Base-by-base conservation (phyloP, 1,140 invertebrate species). In the Oncopeltus fasciatus region DNA sequence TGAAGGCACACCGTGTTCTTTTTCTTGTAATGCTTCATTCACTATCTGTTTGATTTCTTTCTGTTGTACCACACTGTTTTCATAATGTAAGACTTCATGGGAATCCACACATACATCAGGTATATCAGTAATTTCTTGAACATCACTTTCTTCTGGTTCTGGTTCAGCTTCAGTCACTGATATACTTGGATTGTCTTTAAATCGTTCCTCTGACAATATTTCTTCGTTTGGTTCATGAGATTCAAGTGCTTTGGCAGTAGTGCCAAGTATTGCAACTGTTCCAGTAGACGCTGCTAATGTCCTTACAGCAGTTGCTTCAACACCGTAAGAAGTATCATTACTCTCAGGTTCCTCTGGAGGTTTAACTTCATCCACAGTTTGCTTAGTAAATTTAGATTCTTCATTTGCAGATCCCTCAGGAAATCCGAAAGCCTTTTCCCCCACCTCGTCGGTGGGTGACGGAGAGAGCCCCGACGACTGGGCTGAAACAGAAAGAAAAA, bases 201-300 rank as follows among this genome's bases (percentile, higher is more conserved):
- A 24, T 31, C 3, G 27, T 18, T 59, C 58, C 31, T 38, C 31
- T 8, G 31, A 14, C 5, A 38, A 14, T 38, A 8, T 14, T 38
- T 38, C 31, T 8, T 5, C 5, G 31, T 14, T 38, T 24, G 24
- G 4, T 24, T 53, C 49, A 27, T 53, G 21, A 1, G 14, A 21
- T 53, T 53, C 49, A 4, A 24, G 21, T 9, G 26, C 49, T 59
- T 70, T 69, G 29, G 69, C 69, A 2, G 68, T 70, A 2, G 67
- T 69, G 1, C 66, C 66, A 18, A 69, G 38, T 29, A 69, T 70
- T 9, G 69, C 68, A 20, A 70, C 69, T 2, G 68, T 67, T 0
- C 68, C 67, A 9, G 68, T 69, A 18, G 64, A 64, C 0, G 69
- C 67, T 0, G 67, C 69, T 11, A 70, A 46, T 2, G 65, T 66